A percentile compares a stretch with the other conserved stretches of the same genome.
These are phyloP conservation scores for Drosophila suzukii DNA, from an alignment of 1,140 invertebrate genomes.

Conservation along the genomic window DNA sequence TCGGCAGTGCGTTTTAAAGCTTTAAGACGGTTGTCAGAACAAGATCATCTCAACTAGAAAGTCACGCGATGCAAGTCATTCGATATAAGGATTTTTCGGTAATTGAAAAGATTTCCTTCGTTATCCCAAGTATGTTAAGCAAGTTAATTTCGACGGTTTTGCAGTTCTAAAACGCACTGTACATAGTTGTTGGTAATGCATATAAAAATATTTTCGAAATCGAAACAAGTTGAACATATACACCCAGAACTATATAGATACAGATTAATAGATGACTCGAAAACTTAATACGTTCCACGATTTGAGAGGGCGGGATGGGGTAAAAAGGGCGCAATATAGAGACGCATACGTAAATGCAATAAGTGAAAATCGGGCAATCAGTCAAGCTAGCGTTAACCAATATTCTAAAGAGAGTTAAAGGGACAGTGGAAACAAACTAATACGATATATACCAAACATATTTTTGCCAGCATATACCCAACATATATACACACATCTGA, in stretches of 20 bases:
- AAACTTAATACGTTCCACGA: constrained; percentile 56
- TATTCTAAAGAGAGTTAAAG: constrained; percentile 52
- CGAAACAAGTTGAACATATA: constrained; percentile 51
- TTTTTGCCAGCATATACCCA: constrained; percentile 71
- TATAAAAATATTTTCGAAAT: constrained; percentile 53
- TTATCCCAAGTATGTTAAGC: constrained; percentile 32
- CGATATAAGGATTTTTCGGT: constrained; percentile 14
- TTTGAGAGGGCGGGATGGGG: constrained; percentile 12
- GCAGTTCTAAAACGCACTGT: constrained; percentile 27
- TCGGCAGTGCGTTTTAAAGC: constrained; percentile 36
- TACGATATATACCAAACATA: constrained; percentile 47
- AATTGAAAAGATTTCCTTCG: constrained; percentile 4
- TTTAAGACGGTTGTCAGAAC: constrained; percentile 4
- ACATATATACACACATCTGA: constrained; percentile 43
- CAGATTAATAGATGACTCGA: constrained; percentile 48
- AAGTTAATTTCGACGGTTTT: constrained; percentile 1
- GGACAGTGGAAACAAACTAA: constrained; percentile 23
- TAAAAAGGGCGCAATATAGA: constrained; percentile 17
- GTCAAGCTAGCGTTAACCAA: constrained; percentile 64
- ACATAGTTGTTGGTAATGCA: constrained; percentile 62
- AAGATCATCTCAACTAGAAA: constrained; percentile 17
- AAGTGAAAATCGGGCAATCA: constrained; percentile 71
- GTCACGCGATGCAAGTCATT: constrained; percentile 23
- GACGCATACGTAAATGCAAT: constrained; percentile 45
- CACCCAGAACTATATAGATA: constrained; percentile 30